Evolutionary conservation across 2,888 invertebrate genomes (phyloP), one percentile per base, ranked within the genome.

Genomic region (Torymus auratus): DNA sequence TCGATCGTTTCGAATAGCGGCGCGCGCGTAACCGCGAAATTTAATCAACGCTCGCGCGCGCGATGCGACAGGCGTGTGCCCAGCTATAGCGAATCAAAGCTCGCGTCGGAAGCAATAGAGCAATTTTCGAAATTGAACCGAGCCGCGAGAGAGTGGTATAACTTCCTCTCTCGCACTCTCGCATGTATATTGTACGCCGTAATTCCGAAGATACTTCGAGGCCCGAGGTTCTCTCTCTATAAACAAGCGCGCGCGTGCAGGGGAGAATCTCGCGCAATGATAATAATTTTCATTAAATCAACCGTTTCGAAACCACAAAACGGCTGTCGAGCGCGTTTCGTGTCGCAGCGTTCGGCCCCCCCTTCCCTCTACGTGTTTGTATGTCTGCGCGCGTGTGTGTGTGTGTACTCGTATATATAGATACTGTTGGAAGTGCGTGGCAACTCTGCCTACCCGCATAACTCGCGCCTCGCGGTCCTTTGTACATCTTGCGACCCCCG

Each of bases 251-350:
- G 65, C 14, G 64, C 28, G 23, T 2, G 23, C 15, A 50, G 13
- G 50, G 12, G 55, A 5, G 28, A 7, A 41, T 17, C 11, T 20
- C 65, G 62, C 71, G 75, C 78, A 82, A 77, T 70, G 77, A 72
- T 82, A 80, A 82, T 82, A 82, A 82, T 82, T 82, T 82, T 79
- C 82, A 82, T 82, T 82, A 79, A 82, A 79, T 82, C 79, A 80
- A 73, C 55, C 79, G 65, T 55, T 75, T 67, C 64, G 61, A 64
- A 74, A 72, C 78, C 82, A 58, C 81, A 60, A 73, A 78, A 74
- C 74, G 78, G 65, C 14, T 20, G 62, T 62, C 58, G 65, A 52
- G 53, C 20, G 28, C 28, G n/a, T n/a, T 17, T 17, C 56, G 56
- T 14, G 52, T 2, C 23, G 5, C 28, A n/a, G n/a, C 5, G 60